These are phyloP conservation scores for Reticulitermes speratus DNA, from an alignment of 1,140 invertebrate genomes.

Conservation along the genomic window DNA sequence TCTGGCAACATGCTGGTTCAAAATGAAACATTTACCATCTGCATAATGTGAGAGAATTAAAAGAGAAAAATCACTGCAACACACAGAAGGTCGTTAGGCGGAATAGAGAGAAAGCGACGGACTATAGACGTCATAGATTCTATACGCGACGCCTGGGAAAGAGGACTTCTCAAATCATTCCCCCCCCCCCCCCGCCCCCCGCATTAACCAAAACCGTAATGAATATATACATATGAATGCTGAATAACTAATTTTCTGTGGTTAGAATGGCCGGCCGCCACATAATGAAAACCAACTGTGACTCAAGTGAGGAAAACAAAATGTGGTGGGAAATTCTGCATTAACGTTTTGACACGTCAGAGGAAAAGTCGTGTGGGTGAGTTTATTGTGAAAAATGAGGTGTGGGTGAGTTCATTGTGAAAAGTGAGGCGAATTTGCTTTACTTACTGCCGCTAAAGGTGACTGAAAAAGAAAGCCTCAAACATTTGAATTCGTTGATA, in stretches of 20 bases:
- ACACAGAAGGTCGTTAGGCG: neutral
- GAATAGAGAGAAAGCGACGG: neutral
- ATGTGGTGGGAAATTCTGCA: neutral
- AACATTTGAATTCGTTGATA: too few species aligned
- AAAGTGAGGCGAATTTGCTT: too few species aligned
- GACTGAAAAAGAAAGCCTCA: too few species aligned
- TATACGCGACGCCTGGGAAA: neutral
- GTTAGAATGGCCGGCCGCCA: neutral
- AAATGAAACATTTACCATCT: slow-evolving; percentile 8
- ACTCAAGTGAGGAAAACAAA: neutral
- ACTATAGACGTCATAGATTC: neutral
- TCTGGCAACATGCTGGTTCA: slow-evolving; percentile 29
- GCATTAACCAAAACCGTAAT: neutral
- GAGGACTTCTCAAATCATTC: neutral
- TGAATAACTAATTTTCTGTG: neutral
- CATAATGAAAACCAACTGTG: neutral
- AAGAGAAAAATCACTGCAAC: slow-evolving; percentile 25
- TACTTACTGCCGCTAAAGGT: too few species aligned
- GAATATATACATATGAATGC: neutral
- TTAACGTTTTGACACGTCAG: neutral
- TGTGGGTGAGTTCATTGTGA: too few species aligned
- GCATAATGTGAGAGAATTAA: slow-evolving; percentile 31
- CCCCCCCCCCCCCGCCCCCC: neutral
- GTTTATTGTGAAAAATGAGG: too few species aligned
- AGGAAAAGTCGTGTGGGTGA: neutral